Conservation (phyloP, 2,888 invertebrate genomes). For the Eupithecia dodoneata region DNA sequence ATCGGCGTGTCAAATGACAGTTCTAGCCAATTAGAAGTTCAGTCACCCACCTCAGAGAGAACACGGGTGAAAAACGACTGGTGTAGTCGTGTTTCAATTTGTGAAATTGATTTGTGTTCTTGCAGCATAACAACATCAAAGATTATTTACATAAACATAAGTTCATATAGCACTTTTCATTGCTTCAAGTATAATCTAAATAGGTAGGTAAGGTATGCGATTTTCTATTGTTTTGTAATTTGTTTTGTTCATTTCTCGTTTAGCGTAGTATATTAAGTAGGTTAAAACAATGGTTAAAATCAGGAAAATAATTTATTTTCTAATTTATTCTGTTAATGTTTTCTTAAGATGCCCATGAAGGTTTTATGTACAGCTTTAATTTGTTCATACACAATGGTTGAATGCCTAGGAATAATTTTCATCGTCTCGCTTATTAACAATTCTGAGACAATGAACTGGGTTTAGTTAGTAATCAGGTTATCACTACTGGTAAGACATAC, state of each 20-base stretch:
- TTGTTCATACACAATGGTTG: conserved; percentile 6
- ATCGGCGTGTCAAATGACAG: conserved; percentile 63
- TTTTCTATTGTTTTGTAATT: conserved; percentile 13
- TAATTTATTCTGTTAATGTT: background rate
- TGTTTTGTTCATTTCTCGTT: conserved; percentile 7
- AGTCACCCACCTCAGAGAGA: conserved; percentile 62
- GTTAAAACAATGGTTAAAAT: conserved; percentile 11
- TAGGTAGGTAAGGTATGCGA: background rate
- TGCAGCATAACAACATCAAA: conserved; percentile 1
- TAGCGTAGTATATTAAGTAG: conserved; percentile 8
- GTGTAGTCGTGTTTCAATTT: conserved; percentile 74
- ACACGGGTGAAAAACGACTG: conserved; percentile 60
- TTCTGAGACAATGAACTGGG: conserved; percentile 29
- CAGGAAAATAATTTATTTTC: background rate
- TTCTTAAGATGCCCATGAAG: conserved; percentile 10
- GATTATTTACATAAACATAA: background rate
- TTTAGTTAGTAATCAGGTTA: conserved; percentile 10
- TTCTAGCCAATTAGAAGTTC: conserved; percentile 77
- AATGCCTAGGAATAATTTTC: conserved; percentile 1
- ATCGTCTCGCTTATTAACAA: background rate
- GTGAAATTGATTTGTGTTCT: conserved; percentile 71
- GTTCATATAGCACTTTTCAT: background rate
- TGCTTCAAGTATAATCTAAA: conserved; percentile 10
- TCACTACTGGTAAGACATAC: background rate
- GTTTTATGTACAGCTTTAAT: conserved; percentile 5